A percentile compares a stretch with the other conserved stretches of the same genome.
phyloP scores from a whole-genome alignment of 2,113 vertebrate species.

The Syngnathus floridae region DNA sequence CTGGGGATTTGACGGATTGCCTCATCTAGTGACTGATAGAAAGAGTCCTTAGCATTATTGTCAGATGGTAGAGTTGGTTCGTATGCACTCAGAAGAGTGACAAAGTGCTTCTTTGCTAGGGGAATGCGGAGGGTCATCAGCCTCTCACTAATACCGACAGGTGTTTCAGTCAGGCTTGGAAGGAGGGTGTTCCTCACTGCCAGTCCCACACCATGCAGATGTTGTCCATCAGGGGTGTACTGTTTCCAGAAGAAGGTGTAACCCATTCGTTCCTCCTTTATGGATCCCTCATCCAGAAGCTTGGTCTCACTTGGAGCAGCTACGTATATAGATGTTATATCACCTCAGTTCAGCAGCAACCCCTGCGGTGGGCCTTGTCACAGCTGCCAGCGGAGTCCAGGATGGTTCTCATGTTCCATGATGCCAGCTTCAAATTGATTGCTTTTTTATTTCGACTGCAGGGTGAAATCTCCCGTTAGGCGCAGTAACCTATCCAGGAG shows the following conservation, averaged over 20 bases:
- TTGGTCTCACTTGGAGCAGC: constrained; percentile 9
- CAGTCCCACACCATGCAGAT: background rate
- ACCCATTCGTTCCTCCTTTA: background rate
- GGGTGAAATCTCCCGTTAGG: background rate
- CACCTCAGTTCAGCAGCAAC: background rate
- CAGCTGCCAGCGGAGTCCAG: background rate
- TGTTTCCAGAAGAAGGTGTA: constrained; percentile 21
- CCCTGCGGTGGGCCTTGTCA: too few relatives aligned
- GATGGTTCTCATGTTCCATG: background rate
- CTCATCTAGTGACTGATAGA: background rate
- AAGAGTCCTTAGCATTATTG: background rate
- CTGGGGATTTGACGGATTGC: too few relatives aligned
- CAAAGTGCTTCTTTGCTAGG: background rate
- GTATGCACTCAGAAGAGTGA: background rate
- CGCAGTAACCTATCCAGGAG: background rate
- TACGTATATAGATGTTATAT: constrained; percentile 9
- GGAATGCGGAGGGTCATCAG: background rate
- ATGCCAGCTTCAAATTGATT: background rate
- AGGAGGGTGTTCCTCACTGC: background rate
- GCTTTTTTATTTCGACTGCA: background rate
- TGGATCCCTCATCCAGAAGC: constrained; percentile 2
- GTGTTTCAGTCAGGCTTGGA: background rate
- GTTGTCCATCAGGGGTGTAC: background rate
- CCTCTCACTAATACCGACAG: background rate
- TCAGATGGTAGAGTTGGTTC: background rate